phyloP scores from a whole-genome alignment of 30 jellyfish, hydroid and myxozoan genomes.

The Pelagia noctiluca region DNA sequence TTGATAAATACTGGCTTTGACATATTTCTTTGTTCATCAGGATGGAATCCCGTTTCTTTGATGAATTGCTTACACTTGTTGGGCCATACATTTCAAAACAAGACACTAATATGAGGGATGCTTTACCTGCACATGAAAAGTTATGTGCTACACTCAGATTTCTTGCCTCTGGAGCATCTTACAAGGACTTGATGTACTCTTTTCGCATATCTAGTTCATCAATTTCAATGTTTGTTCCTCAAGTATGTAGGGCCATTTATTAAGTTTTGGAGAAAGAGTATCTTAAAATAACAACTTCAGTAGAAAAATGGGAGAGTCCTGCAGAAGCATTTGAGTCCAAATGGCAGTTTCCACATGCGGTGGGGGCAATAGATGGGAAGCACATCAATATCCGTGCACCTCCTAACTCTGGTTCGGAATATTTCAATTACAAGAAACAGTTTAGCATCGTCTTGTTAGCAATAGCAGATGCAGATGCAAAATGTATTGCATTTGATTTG shows the following conservation, averaged over 20 bases:
- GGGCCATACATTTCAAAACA: conserved; percentile 39
- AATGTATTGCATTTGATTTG: conserved; percentile 31
- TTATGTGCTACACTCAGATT: conserved; percentile 34
- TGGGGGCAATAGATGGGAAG: conserved; percentile 56
- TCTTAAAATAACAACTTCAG: conserved; percentile 31
- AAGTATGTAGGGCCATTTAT: conserved; percentile 44
- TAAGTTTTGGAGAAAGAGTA: conserved; percentile 37
- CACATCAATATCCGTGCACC: conserved; percentile 39
- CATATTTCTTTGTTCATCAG: conserved; percentile 5
- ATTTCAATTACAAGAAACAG: conserved; percentile 53
- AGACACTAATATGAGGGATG: conserved; percentile 33
- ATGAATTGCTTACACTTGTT: conserved; percentile 32
- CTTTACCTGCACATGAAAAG: conserved; percentile 48
- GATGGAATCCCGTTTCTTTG: conserved; percentile 41
- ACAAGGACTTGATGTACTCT: conserved; percentile 29
- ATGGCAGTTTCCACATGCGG: conserved; percentile 67
- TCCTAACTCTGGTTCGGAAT: conserved; percentile 37
- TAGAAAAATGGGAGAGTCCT: conserved; percentile 44
- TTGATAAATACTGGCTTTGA: conserved; percentile 9
- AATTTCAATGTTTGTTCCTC: conserved; percentile 28
- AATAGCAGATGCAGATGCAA: conserved; percentile 45
- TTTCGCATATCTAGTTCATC: conserved; percentile 40
- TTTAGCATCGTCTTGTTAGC: conserved; percentile 49
- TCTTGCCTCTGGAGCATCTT: conserved; percentile 55
- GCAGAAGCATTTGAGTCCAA: conserved; percentile 47